phyloP scores from a whole-genome alignment of 2,888 invertebrate genomes.

The Peribatodes rhomboidaria region DNA sequence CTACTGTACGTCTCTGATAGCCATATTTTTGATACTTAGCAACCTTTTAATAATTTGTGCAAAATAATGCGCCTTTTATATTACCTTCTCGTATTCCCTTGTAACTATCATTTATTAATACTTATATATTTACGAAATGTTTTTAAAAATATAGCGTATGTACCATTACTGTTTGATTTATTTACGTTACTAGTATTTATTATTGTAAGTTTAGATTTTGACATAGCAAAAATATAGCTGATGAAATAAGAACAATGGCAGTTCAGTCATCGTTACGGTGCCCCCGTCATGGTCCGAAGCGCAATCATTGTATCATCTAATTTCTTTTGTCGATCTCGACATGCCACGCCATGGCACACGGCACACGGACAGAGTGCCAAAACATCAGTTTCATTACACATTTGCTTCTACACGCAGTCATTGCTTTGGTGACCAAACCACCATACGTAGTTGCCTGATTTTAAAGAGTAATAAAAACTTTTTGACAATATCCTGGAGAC shows the following conservation, averaged over 20 bases:
- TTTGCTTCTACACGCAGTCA: slow-evolving; percentile 26
- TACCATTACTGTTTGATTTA: slow-evolving; percentile 1
- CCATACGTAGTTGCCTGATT: background rate
- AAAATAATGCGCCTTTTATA: slow-evolving; percentile 12
- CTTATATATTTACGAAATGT: slow-evolving; percentile 24
- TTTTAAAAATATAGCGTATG: slow-evolving; percentile 17
- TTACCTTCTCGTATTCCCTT: background rate
- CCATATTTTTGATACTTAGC: background rate
- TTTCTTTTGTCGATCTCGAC: slow-evolving; percentile 67
- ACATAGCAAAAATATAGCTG: slow-evolving; percentile 45
- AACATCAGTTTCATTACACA: slow-evolving; percentile 60
- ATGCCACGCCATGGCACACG: slow-evolving; percentile 49
- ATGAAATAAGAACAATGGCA: slow-evolving; percentile 77
- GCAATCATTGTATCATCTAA: slow-evolving; percentile 77
- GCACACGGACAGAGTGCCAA: slow-evolving; percentile 49
- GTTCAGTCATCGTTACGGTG: slow-evolving; percentile 66
- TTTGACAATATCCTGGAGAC: background rate
- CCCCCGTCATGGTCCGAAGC: slow-evolving; percentile 76
- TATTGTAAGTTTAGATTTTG: slow-evolving; percentile 5
- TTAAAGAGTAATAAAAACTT: background rate
- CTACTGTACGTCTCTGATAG: background rate
- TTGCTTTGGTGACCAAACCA: slow-evolving; percentile 16
- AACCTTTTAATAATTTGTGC: slow-evolving; percentile 1
- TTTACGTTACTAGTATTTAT: slow-evolving; percentile 5
- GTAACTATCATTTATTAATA: slow-evolving; percentile 8